Evolutionary conservation across 2,113 vertebrate species (phyloP), one percentile per base, ranked within the genome.

Genomic region (Prinia subflava): DNA sequence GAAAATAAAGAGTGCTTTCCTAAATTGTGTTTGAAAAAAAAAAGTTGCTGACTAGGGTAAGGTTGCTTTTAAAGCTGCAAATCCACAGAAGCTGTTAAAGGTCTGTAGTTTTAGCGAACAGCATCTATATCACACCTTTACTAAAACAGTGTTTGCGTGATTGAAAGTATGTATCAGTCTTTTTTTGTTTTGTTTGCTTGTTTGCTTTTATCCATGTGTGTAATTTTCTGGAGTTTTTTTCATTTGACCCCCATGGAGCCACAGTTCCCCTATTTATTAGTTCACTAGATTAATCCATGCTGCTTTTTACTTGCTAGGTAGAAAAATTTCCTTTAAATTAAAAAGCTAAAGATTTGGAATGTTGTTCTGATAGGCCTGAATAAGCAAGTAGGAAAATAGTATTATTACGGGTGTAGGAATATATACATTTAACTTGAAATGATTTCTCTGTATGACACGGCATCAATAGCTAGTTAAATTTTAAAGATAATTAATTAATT

Each of bases 201-300:
- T 86, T 42, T 67, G 7, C 0, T 53, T 73, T 89, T 56, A 41
- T 56, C 6, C 12, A 27, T 15, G 53, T 89, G 18, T 50, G 91
- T 59, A 6, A 10, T 59, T 71, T 67, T 63, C 3, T 83, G 21
- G 10, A 18, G 2, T 80, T 31, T 14, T 2, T 64, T 81, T 41
- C 7, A 22, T 52, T 49, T 39, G 28, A 42, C 12, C 3, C 6
- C 6, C 14, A 0, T 42, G 22, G 3, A 76, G 15, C 3, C 30
- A 65, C 16, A 52, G 19, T 64, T 80, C 27, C 9, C 13, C 5
- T 69, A 17, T 62, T 77, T 74, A 44, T 25, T 69, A 76, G 53
- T 68, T 69, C 5, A 0, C 12, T 86, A 15, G 9, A 39, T 50
- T 81, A 68, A 84, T 62, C 27, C 10, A 53, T 24, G 3, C 13